Evolutionary conservation across 2,888 invertebrate species (phyloP).

Genomic region (Agriopis aurantiaria): DNA sequence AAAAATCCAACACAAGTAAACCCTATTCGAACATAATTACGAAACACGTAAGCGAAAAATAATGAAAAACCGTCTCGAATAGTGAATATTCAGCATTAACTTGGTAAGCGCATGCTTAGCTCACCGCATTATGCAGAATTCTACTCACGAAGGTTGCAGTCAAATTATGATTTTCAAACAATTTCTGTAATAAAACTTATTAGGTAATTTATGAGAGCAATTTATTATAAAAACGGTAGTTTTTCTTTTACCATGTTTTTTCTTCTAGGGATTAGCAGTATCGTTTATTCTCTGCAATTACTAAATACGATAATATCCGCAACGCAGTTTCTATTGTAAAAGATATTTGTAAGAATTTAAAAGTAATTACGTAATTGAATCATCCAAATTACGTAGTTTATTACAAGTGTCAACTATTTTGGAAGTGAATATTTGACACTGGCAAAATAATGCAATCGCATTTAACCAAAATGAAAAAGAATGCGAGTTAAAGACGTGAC

Average conservation of each 20-base stretch:
- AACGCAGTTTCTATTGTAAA: too few species aligned
- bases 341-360: not conserved
- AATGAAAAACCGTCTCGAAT: slow-evolving; percentile 52
- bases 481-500: not conserved
- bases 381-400: not conserved
- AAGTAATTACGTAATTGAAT: not conserved
- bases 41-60: slow-evolving; percentile 59
- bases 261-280: not conserved
- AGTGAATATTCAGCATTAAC: slow-evolving; percentile 56
- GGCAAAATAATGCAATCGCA: not conserved
- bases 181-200: slow-evolving; percentile 49
- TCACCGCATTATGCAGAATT: slow-evolving; percentile 43
- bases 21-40: slow-evolving; percentile 53
- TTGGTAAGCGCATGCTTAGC: slow-evolving; percentile 40
- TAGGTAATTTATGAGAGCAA: slow-evolving; percentile 40
- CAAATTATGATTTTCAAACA: slow-evolving; percentile 14
- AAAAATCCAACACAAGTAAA: not conserved
- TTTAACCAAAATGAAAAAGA: too few species aligned
- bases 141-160: slow-evolving; percentile 17
- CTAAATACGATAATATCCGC: not conserved
- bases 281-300: not conserved
- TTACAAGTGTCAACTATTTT: not conserved
- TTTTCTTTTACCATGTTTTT: not conserved
- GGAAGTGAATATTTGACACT: not conserved
- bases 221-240: not conserved